Evolutionary conservation across 2,888 invertebrate species (phyloP), one percentile per base, ranked within the genome.

Genomic region (Litoditis marina): DNA sequence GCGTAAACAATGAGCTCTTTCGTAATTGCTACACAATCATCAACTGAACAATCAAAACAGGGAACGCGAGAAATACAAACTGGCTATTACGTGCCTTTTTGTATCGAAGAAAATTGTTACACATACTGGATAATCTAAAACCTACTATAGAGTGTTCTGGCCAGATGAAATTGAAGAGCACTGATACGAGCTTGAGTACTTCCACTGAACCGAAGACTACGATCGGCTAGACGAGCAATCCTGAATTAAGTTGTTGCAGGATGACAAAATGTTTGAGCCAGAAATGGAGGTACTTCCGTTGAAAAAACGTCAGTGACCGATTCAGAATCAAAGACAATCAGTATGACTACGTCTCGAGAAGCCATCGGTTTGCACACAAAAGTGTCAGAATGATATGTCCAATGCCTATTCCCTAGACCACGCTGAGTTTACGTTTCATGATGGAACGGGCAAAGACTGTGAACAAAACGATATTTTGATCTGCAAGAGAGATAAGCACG

Each of bases 121-220:
- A 44, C 44, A 5, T 44, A 22, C 4, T 8, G 25, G 25, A 44
- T 13, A 39, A 39, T n/a, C n/a, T 11, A 39, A 7, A 25, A 7
- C 50, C 7, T 50, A 50, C 50, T 50, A 34, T 32, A 47, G 32
- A 54, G 44, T 22, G 32, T 25, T 2, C 49, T 42, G 22, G 54
- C 55, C 22, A 61, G 42, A 13, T 54, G 49, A 30, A 61, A 61
- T 30, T 61, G 61, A 22, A 55, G n/a, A 16, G 61, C 61, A 16
- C 22, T n/a, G 13, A 61, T 30, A 2, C 61, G 46, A 8, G 54
- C 30, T 19, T 49, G 54, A 13, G 36, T 47, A 22, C 36, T 55
- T 11, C n/a, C 32, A 7, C n/a, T 27, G 46, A 34, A 19, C 19
- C 27, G 32, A 3, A 61, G 32, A 19, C 49, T 54, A 13, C 61